phyloP scores from a whole-genome alignment of 2,888 invertebrate genomes.

The Asteroscopus sphinx region DNA sequence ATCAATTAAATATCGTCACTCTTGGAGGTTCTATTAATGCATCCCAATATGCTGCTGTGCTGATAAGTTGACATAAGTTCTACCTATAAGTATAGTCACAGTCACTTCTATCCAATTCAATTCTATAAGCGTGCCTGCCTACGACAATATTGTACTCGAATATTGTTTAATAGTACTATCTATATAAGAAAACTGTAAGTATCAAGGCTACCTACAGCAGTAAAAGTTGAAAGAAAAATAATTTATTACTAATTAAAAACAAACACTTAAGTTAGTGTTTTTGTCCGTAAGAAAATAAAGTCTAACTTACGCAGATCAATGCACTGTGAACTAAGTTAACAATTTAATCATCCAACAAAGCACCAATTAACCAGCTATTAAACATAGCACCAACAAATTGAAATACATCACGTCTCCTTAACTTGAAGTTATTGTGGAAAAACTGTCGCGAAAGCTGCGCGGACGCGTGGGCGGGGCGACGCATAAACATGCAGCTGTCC shows the following conservation, averaged over 20 bases:
- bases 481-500: constrained; percentile 71
- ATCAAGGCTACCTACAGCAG: not conserved
- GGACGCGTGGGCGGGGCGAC: constrained; percentile 73
- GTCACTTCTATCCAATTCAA: too few species aligned
- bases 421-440: constrained; percentile 75
- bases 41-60: too few species aligned
- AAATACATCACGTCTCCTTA: constrained; percentile 55
- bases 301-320: constrained; percentile 18
- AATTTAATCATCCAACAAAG: constrained; percentile 48
- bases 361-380: constrained; percentile 63
- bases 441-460: constrained; percentile 75
- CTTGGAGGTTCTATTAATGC: too few species aligned
- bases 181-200: too few species aligned
- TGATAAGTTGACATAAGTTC: too few species aligned
- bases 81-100: too few species aligned
- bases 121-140: too few species aligned
- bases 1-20: too few species aligned
- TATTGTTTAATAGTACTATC: not conserved
- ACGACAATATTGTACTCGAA: constrained; percentile 33
- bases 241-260: not conserved
- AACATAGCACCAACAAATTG: constrained; percentile 64
- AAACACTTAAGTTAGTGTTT: not conserved
- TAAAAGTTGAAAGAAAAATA: not conserved
- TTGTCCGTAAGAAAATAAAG: not conserved
- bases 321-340: constrained; percentile 15